Percentiles rank a stretch among this genome's conserved stretches.
These are phyloP conservation scores for Calameuta idolon DNA, from an alignment of 2,888 invertebrate genomes.

Conservation along the genomic window DNA sequence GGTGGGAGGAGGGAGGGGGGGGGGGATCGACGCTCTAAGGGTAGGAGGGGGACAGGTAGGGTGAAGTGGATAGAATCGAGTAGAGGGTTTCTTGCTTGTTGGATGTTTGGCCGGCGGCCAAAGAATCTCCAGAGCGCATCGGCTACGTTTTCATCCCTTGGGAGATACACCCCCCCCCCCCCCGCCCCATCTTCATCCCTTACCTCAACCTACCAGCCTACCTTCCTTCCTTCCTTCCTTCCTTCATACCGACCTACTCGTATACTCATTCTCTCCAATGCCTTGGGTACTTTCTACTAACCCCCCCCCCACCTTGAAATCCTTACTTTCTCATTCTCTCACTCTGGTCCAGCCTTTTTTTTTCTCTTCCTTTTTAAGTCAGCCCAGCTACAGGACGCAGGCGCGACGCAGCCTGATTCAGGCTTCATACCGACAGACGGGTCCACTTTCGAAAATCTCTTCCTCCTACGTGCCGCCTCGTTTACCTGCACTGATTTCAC, in stretches of 20 bases:
- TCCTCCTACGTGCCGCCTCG: too few relatives aligned
- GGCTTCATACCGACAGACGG: constrained; percentile 24
- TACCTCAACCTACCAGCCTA: background rate
- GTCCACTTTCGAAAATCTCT: constrained; percentile 8
- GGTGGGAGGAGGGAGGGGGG: too few relatives aligned
- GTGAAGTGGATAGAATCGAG: constrained; percentile 16
- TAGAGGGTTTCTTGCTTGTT: constrained; percentile 4
- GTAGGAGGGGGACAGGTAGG: background rate
- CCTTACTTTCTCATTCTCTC: constrained; percentile 12
- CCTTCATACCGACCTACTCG: too few relatives aligned
- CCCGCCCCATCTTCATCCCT: background rate
- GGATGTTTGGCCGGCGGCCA: constrained; percentile 54
- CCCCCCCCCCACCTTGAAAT: background rate
- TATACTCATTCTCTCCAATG: too few relatives aligned
- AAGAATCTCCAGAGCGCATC: constrained; percentile 52
- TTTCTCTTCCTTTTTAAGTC: background rate
- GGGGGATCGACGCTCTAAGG: constrained; percentile 16
- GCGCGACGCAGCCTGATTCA: constrained; percentile 38
- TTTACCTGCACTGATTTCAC: too few relatives aligned
- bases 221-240: background rate
- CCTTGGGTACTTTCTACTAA: too few relatives aligned
- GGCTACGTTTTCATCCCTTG: constrained; percentile 49
- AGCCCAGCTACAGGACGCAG: constrained; percentile 23
- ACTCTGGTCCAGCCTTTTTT: background rate
- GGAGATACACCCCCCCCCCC: constrained; percentile 20